These are phyloP conservation scores for Bombylius discolor DNA, from an alignment of 2,888 invertebrate genomes.

Conservation along the genomic window DNA sequence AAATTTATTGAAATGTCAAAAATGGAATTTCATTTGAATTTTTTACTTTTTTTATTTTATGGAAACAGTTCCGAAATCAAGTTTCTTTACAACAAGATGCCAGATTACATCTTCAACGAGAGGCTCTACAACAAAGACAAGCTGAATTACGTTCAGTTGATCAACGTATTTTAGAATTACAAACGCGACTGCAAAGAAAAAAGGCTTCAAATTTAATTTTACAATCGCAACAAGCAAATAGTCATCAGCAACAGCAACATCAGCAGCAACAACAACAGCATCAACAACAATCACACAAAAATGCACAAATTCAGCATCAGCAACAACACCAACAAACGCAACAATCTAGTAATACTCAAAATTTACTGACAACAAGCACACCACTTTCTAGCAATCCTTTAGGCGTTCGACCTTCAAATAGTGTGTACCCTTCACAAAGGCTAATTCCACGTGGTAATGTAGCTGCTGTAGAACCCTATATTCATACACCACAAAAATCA, in stretches of 20 bases:
- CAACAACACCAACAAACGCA: constrained; percentile 19
- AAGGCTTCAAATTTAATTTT: constrained; percentile 68
- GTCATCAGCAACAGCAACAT: constrained; percentile 18
- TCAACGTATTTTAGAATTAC: constrained; percentile 83
- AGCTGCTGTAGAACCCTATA: constrained; percentile 78
- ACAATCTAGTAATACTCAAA: constrained; percentile 10
- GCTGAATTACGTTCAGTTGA: constrained; percentile 89
- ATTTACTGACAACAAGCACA: constrained; percentile 1
- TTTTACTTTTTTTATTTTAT: background rate
- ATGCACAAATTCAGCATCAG: constrained; percentile 16
- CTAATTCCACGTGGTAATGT: constrained; percentile 55
- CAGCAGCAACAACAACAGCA: constrained; percentile 35
- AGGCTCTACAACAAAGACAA: constrained; percentile 75
- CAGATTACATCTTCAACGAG: constrained; percentile 75
- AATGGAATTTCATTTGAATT: background rate
- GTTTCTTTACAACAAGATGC: constrained; percentile 90
- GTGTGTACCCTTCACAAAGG: constrained; percentile 31
- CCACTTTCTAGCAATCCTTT: constrained; percentile 13
- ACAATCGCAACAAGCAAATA: constrained; percentile 28
- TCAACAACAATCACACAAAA: constrained; percentile 22
- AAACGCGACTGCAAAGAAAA: constrained; percentile 79
- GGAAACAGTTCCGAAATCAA: constrained; percentile 83
- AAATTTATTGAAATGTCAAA: background rate
- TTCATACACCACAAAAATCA: constrained; percentile 58
- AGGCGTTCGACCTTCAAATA: constrained; percentile 21